Percentiles rank a stretch among this genome's conserved stretches.
Conservation (phyloP, 2,888 invertebrate genomes). For the Dioctria rufipes region DNA sequence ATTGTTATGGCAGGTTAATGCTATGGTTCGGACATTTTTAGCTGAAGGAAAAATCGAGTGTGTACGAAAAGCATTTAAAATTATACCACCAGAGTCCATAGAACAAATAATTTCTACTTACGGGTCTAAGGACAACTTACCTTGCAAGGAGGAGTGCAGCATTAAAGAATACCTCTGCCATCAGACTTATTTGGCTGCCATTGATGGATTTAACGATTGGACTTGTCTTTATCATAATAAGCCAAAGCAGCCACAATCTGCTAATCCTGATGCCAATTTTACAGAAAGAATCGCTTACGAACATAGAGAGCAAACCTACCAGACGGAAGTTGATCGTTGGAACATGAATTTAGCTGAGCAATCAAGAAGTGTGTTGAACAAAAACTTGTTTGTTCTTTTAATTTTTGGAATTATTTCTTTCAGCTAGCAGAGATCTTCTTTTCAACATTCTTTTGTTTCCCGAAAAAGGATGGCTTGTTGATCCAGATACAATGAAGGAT, state of each 20-base stretch:
- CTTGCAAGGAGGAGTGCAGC: constrained; percentile 72
- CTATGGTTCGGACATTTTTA: constrained; percentile 88
- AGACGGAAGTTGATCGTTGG: constrained; percentile 85
- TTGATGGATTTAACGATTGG: constrained; percentile 93
- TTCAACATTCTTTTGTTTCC: constrained; percentile 92
- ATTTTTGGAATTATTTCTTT: constrained; percentile 27
- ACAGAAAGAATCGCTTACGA: constrained; percentile 91
- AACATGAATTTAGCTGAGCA: constrained; percentile 79
- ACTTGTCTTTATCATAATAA: constrained; percentile 86
- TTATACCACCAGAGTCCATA: constrained; percentile 79
- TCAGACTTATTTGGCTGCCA: constrained; percentile 88
- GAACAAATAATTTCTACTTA: constrained; percentile 73
- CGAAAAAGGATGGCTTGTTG: constrained; percentile 91
- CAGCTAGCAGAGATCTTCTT: constrained; percentile 83
- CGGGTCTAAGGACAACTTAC: constrained; percentile 71
- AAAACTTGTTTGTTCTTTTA: not conserved
- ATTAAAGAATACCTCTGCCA: constrained; percentile 90
- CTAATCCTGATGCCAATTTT: constrained; percentile 78
- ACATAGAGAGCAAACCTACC: constrained; percentile 84
- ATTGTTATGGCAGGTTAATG: constrained; percentile 89
- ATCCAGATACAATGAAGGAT: constrained; percentile 75
- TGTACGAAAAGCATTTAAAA: constrained; percentile 82
- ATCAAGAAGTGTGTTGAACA: constrained; percentile 75
- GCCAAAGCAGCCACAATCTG: constrained; percentile 79
- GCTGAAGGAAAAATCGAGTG: constrained; percentile 87